Conservation (phyloP, 2,797 vertebrate genomes). For the Cercopithecus neglectus region DNA sequence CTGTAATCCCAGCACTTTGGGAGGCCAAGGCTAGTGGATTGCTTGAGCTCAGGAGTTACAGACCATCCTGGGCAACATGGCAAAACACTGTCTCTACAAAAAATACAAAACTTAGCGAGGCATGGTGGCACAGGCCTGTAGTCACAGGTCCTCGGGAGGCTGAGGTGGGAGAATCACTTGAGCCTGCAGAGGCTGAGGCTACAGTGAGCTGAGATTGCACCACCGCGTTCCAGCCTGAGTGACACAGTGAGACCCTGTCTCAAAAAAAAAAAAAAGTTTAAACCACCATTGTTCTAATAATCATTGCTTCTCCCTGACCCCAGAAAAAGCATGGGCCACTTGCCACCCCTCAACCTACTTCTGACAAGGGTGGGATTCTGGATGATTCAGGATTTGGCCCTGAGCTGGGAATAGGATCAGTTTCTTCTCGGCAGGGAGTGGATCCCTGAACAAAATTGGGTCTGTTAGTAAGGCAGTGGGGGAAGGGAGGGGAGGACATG, state of each 20-base stretch:
- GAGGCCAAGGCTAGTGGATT: background rate
- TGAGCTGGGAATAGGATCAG: background rate
- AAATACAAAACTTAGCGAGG: background rate
- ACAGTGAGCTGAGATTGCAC: background rate
- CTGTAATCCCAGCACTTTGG: background rate
- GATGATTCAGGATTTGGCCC: background rate
- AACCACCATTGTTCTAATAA: background rate
- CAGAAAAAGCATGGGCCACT: background rate
- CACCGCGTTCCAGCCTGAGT: background rate
- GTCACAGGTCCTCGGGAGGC: background rate
- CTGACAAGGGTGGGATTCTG: background rate
- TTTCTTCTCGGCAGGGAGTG: background rate
- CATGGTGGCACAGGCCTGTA: background rate
- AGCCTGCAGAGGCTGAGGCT: background rate
- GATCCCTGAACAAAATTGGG: background rate
- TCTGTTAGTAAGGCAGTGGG: background rate
- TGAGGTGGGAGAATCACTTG: background rate
- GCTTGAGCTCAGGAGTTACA: background rate
- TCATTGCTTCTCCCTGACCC: background rate
- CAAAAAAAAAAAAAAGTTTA: background rate
- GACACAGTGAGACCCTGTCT: background rate
- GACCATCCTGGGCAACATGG: background rate
- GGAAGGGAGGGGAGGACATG: background rate
- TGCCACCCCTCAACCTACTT: background rate
- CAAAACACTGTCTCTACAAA: background rate